Percentiles rank a stretch among this genome's conserved stretches.
phyloP scores from a whole-genome alignment of 2,888 invertebrate species.

The Hypomecis atomaria region DNA sequence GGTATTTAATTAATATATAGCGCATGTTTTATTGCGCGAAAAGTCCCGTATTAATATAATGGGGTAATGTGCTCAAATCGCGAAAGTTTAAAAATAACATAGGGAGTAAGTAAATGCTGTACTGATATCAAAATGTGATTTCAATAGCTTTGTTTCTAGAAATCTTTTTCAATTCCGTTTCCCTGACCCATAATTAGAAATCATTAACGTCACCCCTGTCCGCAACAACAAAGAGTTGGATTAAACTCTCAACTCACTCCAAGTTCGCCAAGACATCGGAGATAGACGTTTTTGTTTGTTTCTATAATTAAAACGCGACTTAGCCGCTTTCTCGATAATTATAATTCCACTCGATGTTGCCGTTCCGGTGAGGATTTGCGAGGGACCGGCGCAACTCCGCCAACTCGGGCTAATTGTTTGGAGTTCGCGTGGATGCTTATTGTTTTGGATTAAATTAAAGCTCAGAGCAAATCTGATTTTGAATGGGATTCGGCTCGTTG shows the following conservation, averaged over 20 bases:
- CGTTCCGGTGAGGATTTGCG: constrained; percentile 59
- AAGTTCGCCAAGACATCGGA: constrained; percentile 68
- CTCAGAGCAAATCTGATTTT: constrained; percentile 32
- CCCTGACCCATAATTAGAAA: constrained; percentile 38
- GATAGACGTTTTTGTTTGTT: constrained; percentile 77
- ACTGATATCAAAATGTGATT: not conserved
- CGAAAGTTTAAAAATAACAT: too few relatives aligned
- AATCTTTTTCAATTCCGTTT: constrained; percentile 3
- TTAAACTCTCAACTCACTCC: constrained; percentile 60
- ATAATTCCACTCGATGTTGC: constrained; percentile 68
- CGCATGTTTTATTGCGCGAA: too few relatives aligned
- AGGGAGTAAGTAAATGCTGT: too few relatives aligned
- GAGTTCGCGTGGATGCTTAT: constrained; percentile 50
- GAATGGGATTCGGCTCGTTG: constrained; percentile 39
- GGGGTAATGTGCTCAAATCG: too few relatives aligned
- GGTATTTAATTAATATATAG: too few relatives aligned
- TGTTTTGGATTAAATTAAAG: constrained; percentile 47
- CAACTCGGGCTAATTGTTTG: constrained; percentile 44
- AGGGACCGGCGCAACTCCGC: constrained; percentile 46
- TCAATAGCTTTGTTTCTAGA: not conserved
- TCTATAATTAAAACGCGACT: constrained; percentile 78
- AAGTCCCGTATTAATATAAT: too few relatives aligned
- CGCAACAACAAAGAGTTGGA: constrained; percentile 60
- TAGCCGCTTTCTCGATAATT: constrained; percentile 72
- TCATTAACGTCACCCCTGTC: constrained; percentile 39